Conservation (phyloP, 2,113 vertebrate species). For the Nerophis ophidion region DNA sequence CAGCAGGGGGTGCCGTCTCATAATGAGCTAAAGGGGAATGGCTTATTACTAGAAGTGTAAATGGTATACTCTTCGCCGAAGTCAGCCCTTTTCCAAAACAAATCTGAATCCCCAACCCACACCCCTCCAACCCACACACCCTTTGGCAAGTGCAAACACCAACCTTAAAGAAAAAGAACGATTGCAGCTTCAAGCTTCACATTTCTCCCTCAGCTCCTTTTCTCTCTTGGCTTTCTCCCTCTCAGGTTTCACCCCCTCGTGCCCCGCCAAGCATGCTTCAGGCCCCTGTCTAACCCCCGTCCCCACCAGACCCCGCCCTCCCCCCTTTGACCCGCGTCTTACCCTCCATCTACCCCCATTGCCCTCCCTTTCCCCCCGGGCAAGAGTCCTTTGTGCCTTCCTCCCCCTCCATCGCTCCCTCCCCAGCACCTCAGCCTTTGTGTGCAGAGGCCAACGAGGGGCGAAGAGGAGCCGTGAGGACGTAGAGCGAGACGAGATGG, state of each 20-base stretch:
- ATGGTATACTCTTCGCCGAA: no score
- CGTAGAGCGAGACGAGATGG: slow-evolving; percentile 15
- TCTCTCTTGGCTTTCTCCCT: slow-evolving; percentile 60
- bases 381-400: slow-evolving; percentile 60
- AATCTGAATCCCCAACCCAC: no score
- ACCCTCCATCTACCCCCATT: slow-evolving; percentile 38
- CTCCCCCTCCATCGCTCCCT: slow-evolving; percentile 22
- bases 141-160: no score
- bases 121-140: no score
- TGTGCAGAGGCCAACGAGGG: slow-evolving; percentile 64
- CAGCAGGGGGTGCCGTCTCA: no score
- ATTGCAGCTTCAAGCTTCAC: no score
- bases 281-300: slow-evolving; percentile 10
- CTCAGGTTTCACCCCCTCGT: slow-evolving; percentile 42
- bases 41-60: no score
- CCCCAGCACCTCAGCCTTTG: slow-evolving; percentile 47
- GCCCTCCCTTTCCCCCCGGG: slow-evolving; percentile 43
- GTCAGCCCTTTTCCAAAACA: no score
- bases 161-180: no score
- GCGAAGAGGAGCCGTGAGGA: slow-evolving; percentile 23
- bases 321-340: slow-evolving; percentile 57
- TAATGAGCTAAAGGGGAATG: no score
- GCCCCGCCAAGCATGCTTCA: slow-evolving; percentile 1
- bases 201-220: no score
- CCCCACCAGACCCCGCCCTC: no score